Conservation (phyloP, 1,140 invertebrate genomes). For the Nomia melanderi region DNA sequence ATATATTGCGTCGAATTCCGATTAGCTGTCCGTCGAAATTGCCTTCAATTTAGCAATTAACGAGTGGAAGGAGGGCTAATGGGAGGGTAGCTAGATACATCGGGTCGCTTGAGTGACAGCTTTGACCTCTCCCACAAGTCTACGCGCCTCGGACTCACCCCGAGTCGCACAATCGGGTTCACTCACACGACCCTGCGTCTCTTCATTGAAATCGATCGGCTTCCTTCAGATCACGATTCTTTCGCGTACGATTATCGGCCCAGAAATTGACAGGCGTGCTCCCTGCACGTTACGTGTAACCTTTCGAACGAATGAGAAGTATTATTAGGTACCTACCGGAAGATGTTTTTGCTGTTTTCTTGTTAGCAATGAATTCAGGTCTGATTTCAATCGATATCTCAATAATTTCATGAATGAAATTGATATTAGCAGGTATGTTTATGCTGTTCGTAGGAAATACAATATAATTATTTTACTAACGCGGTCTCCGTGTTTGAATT, state of each 20-base stretch:
- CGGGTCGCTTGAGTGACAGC: slow-evolving; percentile 78
- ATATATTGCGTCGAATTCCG: slow-evolving; percentile 73
- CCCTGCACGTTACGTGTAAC: neutral
- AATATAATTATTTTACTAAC: too few relatives aligned
- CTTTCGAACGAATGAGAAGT: neutral
- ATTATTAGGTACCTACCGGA: too few relatives aligned
- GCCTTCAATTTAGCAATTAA: slow-evolving; percentile 81
- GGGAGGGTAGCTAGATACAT: slow-evolving; percentile 79
- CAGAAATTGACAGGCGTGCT: slow-evolving; percentile 3
- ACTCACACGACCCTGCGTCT: slow-evolving; percentile 48
- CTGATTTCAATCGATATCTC: too few relatives aligned
- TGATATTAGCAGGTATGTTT: too few relatives aligned
- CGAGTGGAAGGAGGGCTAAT: slow-evolving; percentile 76
- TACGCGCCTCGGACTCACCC: slow-evolving; percentile 59
- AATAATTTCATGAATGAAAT: too few relatives aligned
- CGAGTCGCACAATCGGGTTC: slow-evolving; percentile 64
- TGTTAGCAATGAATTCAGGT: too few relatives aligned
- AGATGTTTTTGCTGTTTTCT: too few relatives aligned
- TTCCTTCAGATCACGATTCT: neutral
- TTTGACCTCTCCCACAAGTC: slow-evolving; percentile 77
- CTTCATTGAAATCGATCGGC: slow-evolving; percentile 40
- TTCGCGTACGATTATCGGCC: slow-evolving; percentile 7
- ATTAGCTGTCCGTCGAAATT: slow-evolving; percentile 75
- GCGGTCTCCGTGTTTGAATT: too few relatives aligned
- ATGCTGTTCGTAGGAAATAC: too few relatives aligned